Base-by-base conservation (phyloP, 2,888 invertebrate genomes). In the Octonoba sinensis region DNA sequence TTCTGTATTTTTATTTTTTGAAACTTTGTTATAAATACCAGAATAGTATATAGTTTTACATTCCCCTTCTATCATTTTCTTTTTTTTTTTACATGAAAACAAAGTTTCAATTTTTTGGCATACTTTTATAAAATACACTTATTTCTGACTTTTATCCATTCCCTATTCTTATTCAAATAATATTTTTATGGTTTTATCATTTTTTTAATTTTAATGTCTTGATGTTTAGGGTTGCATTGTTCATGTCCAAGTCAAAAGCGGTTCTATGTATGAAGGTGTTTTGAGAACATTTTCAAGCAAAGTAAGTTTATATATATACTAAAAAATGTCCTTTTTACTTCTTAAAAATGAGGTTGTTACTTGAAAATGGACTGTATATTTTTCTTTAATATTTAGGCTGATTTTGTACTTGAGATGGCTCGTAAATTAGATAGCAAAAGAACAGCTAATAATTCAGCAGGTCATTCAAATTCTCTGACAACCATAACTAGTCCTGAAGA, bases 381-480 rank as follows among this genome's bases (percentile, higher is more conserved):
- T 64, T 13, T 27, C 20, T 16, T 44, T 75, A 67, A 56, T 79
- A 85, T 83, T 86, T 92, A 93, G 89, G 96, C 96, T 89, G 96
- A 96, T 88, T 92, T 95, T 84, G 96, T 95, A 83, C 89, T 97
- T 88, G 95, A 96, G 90, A 92, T 95, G 90, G 96, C 94, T 64
- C 94, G 95, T 88, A 93, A 93, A 88, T 92, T 94, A 77, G 93
- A 93, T 86, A 56, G 20, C 15, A 85, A 86, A n/a, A 66, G 60
- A 69, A 16, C 60, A 18, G n/a, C 20, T 1, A 84, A 75, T 65
- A 79, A 71, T 60, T 57, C 62, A 18, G 70, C 85, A 85, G 36
- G 69, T 60, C 4, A 78, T 79, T n/a, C 76, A 65, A 24, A 84
- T 84, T 49, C 87, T 59, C 76, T 81, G 60, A 18, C 79, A 12